Evolutionary conservation across 2,797 vertebrate species (phyloP).

Genomic region (Carcharodon carcharias): DNA sequence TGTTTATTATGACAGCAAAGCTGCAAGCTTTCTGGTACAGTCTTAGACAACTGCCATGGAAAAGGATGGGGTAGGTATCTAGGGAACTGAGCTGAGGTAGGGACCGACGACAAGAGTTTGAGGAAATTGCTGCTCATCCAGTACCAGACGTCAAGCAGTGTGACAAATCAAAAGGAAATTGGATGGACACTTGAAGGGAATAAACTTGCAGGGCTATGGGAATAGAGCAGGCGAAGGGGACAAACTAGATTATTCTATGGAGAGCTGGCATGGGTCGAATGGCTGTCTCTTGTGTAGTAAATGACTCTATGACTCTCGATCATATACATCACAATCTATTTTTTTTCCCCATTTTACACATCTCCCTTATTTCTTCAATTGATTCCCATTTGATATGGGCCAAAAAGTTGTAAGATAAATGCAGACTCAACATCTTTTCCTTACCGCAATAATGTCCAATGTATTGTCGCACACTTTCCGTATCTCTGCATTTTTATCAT

Average conservation of each 20-base stretch:
- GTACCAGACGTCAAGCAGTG: not conserved
- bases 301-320: not conserved
- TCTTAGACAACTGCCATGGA: not conserved
- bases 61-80: not conserved
- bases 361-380: not conserved
- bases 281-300: not conserved
- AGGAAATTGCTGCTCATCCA: not conserved
- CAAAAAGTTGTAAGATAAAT: not conserved
- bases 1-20: not conserved
- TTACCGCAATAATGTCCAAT: constrained; percentile 84
- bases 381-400: not conserved
- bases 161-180: not conserved
- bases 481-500: constrained; percentile 82
- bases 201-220: too few relatives aligned
- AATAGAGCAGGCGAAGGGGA: too few relatives aligned
- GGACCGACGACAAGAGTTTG: not conserved
- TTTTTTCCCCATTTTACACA: not conserved
- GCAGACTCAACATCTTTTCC: constrained; percentile 46
- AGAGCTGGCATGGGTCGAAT: not conserved
- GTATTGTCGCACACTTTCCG: constrained; percentile 85
- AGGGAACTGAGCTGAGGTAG: not conserved
- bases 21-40: not conserved
- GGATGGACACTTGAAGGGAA: too few relatives aligned
- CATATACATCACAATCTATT: not conserved
- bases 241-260: too few relatives aligned